Base-by-base conservation (phyloP, 2,113 vertebrate genomes). In the Macroglossus sobrinus region DNA sequence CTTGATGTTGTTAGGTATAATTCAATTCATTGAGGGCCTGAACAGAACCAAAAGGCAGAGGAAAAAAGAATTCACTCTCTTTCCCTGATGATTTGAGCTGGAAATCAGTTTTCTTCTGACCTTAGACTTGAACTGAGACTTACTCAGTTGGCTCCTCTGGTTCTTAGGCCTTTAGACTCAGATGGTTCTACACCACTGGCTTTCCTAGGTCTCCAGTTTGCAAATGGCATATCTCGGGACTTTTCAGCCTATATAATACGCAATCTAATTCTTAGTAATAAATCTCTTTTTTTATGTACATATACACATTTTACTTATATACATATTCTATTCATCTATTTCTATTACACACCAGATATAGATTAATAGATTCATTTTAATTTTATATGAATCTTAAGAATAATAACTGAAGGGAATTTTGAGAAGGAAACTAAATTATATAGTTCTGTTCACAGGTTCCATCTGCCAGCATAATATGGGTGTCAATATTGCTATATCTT, bases 401-500 rank as follows among this genome's bases (percentile, higher is more conserved):
- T 45, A 55, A 38, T 40, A 76, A 87, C 5, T 22, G 24, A 72
- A 47, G 53, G 19, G 8, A 47, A 84, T 59, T 90, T 68, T 57
- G 26, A 86, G 79, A 72, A 53, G 18, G 28, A 28, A 76, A 22
- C 55, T 24, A 15, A 66, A 12, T 26, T 16, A 26, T 61, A 22
- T 4, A 26, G 21, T 50, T 47, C 40, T 12, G 43, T 22, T 59
- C 69, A 35, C 6, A 22, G 59, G 10, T 11, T 53, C 3, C 22
- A 3, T 7, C 5, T 40, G 5, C 35, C n/a, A 40, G 4, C 22
- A 75, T 14, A 38, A 11, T 1, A 14, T 0, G 21, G 19, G 14
- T n/a, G 33, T 80, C 47, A 2, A 0, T 4, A 22, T 24, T 14
- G 40, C 81, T 38, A 1, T 55, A 38, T 19, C 0, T 40, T 43